These are phyloP conservation scores for Telenomus remus DNA, from an alignment of 1,140 invertebrate genomes.

Conservation along the genomic window DNA sequence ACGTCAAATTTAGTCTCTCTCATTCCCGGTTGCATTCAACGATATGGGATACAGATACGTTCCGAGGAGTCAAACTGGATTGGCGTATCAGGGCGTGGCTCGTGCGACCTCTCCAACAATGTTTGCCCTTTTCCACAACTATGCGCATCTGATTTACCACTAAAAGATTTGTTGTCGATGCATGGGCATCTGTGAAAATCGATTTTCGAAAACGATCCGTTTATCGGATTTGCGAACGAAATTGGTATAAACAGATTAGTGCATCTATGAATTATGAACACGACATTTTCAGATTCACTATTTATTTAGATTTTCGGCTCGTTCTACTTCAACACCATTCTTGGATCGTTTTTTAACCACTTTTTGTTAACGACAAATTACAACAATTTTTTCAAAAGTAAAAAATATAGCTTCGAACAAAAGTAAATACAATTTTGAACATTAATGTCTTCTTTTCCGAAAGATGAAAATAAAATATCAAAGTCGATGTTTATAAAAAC, in stretches of 20 bases:
- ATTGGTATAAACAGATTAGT: constrained; percentile 7
- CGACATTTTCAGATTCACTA: too few relatives aligned
- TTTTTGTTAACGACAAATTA: too few relatives aligned
- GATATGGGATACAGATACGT: constrained; percentile 35
- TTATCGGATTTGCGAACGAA: constrained; percentile 28
- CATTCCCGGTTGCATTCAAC: constrained; percentile 10
- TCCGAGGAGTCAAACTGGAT: constrained; percentile 62
- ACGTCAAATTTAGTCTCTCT: constrained; percentile 73
- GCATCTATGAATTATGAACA: neutral
- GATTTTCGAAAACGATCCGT: constrained; percentile 41
- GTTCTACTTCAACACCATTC: too few relatives aligned
- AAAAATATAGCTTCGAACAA: too few relatives aligned
- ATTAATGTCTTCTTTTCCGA: too few relatives aligned
- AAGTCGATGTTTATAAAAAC: too few relatives aligned
- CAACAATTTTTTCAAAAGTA: too few relatives aligned
- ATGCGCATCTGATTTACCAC: constrained; percentile 43
- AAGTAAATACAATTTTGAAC: too few relatives aligned
- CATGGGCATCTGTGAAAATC: constrained; percentile 45
- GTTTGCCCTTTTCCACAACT: constrained; percentile 36
- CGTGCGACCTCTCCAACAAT: constrained; percentile 52
- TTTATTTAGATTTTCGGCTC: too few relatives aligned
- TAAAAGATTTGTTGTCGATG: constrained; percentile 46
- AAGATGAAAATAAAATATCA: too few relatives aligned
- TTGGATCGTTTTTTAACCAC: too few relatives aligned
- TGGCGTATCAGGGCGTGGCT: constrained; percentile 67